Evolutionary conservation across 92 coral and sea anemone species (phyloP).

Genomic region (Bergia sp.): DNA sequence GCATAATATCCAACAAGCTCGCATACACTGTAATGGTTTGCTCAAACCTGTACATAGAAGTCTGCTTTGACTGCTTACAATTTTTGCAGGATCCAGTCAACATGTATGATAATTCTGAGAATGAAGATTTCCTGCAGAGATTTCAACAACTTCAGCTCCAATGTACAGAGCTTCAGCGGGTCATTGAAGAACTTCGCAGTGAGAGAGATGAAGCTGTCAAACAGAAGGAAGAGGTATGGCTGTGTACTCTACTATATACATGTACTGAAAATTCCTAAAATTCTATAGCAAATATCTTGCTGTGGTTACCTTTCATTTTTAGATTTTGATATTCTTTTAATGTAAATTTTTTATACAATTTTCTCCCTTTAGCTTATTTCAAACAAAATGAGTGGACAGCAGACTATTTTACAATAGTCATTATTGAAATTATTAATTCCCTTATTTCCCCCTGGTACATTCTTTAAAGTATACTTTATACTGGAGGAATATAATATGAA

Average conservation of each 20-base stretch:
- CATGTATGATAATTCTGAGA: not conserved
- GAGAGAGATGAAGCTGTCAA: constrained; percentile 76
- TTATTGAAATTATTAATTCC: too few relatives aligned
- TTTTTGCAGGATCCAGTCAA: not conserved
- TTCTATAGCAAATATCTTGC: too few relatives aligned
- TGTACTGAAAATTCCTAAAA: not conserved
- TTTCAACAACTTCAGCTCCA: constrained; percentile 22
- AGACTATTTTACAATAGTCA: too few relatives aligned
- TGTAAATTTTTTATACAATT: too few relatives aligned
- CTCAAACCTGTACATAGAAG: not conserved
- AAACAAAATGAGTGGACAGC: too few relatives aligned
- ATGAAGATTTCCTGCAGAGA: not conserved
- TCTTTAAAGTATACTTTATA: too few relatives aligned
- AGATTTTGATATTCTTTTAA: too few relatives aligned
- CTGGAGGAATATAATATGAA: too few relatives aligned
- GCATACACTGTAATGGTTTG: not conserved
- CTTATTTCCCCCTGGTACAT: too few relatives aligned
- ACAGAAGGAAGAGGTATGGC: constrained; percentile 77
- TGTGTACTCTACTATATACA: not conserved
- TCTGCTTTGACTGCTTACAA: not conserved
- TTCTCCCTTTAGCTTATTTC: too few relatives aligned
- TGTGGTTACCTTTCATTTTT: too few relatives aligned
- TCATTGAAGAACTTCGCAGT: constrained; percentile 37
- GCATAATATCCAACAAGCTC: not conserved
- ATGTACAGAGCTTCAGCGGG: constrained; percentile 14